Base-by-base conservation (phyloP, 2,888 invertebrate species). In the Polyommatus icarus region DNA sequence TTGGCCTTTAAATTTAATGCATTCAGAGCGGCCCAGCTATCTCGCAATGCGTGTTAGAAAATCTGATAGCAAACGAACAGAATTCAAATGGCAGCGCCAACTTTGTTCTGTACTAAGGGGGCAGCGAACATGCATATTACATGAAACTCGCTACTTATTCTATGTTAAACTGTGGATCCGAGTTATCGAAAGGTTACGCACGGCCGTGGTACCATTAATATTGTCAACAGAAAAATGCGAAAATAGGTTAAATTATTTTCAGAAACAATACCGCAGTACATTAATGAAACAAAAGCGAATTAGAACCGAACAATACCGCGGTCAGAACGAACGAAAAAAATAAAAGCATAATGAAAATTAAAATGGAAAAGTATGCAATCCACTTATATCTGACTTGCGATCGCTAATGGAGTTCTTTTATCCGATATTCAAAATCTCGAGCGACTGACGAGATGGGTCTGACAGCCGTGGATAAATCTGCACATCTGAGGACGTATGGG, bases 81-180 rank as follows among this genome's bases (percentile, higher is more conserved):
- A 80, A 80, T 79, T 79, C 79, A 79, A 82, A 80, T 79, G 61
- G 76, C 71, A 76, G 36, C 72, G 67, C 76, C 71, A 71, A 77
- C 78, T 80, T 76, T 57, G 78, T 79, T 80, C 79, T 79, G 59
- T 79, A 77, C 75, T 79, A 80, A 78, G 77, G 78, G 78, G 78
- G 79, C 76, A 78, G 77, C 54, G 78, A 75, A 79, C 79, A 82
- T 82, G 80, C 78, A 80, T 81, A 78, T 82, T 80, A 82, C 81
- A 82, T 81, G 80, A 80, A 80, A 79, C 79, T 76, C 76, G 78
- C 79, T 77, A 80, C 79, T 79, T 79, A 80, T 79, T 79, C 81
- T 78, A 79, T 77, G 76, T 78, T 73, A 78, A 81, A 78, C 50
- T 79, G 78, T 71, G 79, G 79, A 80, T 79, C 76, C 75, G 77